Evolutionary conservation across 2,113 vertebrate genomes (phyloP).

Genomic region (Takifugu flavidus): DNA sequence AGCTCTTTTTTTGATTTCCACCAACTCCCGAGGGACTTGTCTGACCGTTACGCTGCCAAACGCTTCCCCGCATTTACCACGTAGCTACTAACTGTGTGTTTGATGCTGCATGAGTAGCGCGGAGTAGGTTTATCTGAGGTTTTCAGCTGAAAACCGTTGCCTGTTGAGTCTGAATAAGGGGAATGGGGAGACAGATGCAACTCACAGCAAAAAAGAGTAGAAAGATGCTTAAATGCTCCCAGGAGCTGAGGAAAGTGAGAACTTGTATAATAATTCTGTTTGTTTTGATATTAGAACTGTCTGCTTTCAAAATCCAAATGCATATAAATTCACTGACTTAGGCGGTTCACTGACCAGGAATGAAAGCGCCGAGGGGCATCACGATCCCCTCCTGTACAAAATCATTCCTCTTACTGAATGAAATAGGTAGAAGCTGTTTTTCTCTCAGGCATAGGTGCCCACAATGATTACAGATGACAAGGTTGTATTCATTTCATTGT

Average conservation of each 20-base stretch:
- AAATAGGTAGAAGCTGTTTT: constrained; percentile 63
- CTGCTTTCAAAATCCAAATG: no score
- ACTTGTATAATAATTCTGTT: no score
- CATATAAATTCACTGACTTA: no score
- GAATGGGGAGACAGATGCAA: neutral
- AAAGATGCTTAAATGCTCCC: neutral
- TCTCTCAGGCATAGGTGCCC: constrained; percentile 73
- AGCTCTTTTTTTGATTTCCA: neutral
- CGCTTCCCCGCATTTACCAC: neutral
- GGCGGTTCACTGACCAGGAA: no score
- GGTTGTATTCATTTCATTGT: constrained; percentile 81
- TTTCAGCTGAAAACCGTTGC: neutral
- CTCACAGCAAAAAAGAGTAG: neutral
- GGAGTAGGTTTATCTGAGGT: neutral
- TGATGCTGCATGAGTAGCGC: neutral
- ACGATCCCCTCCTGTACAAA: neutral
- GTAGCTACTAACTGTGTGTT: neutral
- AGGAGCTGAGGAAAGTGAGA: no score
- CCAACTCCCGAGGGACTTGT: neutral
- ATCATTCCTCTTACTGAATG: constrained; percentile 13
- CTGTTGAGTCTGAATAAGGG: neutral
- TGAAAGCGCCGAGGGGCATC: no score
- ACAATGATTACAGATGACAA: constrained; percentile 81
- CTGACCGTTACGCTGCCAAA: neutral
- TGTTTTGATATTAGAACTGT: no score